These are phyloP conservation scores for Tokudaia tokunoshimensis DNA, from an alignment of 2,797 vertebrate species.

Conservation along the genomic window DNA sequence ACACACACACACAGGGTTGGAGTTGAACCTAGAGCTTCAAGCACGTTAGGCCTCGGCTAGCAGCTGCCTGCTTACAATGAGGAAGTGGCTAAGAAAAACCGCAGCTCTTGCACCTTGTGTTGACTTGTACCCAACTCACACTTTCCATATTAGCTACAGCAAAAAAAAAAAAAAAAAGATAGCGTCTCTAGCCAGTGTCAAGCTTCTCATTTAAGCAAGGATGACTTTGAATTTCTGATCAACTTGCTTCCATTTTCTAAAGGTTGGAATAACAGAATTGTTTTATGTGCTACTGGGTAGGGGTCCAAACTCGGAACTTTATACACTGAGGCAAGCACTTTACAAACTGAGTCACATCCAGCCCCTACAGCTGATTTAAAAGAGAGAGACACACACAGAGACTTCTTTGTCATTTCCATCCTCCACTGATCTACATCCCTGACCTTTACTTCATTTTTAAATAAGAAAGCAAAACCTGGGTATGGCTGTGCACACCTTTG, in stretches of 20 bases:
- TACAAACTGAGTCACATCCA: not conserved
- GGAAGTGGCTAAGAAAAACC: constrained; percentile 38
- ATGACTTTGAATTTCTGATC: not conserved
- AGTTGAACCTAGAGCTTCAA: not conserved
- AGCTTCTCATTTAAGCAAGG: not conserved
- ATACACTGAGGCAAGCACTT: not conserved
- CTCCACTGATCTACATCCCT: not conserved
- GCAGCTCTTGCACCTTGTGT: not conserved
- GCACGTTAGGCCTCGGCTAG: not conserved
- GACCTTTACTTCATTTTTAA: not conserved
- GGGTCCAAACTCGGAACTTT: not conserved
- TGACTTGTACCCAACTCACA: not conserved
- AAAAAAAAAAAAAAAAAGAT: not conserved
- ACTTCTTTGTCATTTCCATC: not conserved
- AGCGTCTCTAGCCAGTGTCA: not conserved
- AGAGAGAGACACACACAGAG: too few relatives aligned
- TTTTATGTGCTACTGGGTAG: not conserved
- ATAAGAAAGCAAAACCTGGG: not conserved
- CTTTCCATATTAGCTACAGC: constrained; percentile 8
- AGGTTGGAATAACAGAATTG: not conserved
- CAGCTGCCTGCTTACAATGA: constrained; percentile 30
- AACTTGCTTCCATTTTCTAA: not conserved
- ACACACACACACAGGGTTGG: too few relatives aligned
- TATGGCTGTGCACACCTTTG: not conserved
- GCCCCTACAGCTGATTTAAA: not conserved